Evolutionary conservation across 2,888 invertebrate genomes (phyloP).

Genomic region (Tromatobia lineatoria): DNA sequence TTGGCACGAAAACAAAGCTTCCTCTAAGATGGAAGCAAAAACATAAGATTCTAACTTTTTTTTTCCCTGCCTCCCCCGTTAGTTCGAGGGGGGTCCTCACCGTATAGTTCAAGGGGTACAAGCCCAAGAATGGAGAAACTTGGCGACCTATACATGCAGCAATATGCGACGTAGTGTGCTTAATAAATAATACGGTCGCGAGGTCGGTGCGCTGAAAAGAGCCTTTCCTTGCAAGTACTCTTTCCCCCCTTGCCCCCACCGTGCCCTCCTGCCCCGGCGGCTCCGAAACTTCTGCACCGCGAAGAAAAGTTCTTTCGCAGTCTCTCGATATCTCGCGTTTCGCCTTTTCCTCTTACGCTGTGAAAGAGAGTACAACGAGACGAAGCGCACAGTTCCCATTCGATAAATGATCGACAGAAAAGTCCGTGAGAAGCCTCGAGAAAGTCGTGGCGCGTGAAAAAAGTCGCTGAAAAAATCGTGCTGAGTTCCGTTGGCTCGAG

Average conservation of each 20-base stretch:
- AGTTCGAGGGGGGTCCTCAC: background rate
- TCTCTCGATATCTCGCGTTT: slow-evolving; percentile 35
- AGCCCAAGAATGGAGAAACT: slow-evolving; percentile 48
- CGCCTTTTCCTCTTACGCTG: background rate
- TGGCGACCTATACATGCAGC: slow-evolving; percentile 25
- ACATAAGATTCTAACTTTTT: background rate
- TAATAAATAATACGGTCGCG: slow-evolving; percentile 55
- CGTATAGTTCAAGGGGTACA: slow-evolving; percentile 31
- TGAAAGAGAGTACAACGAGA: slow-evolving; percentile 7
- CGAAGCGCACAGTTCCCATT: slow-evolving; percentile 14
- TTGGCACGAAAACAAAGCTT: too few species aligned
- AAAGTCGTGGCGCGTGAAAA: slow-evolving; percentile 17
- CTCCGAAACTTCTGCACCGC: slow-evolving; percentile 45
- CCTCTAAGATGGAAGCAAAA: background rate
- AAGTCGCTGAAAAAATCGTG: background rate
- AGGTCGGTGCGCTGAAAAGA: slow-evolving; percentile 49
- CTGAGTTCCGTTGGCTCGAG: background rate
- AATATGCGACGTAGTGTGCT: slow-evolving; percentile 51
- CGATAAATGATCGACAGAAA: slow-evolving; percentile 45
- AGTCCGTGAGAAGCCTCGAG: background rate
- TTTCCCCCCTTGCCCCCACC: background rate
- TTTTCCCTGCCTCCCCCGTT: background rate
- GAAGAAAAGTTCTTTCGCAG: slow-evolving; percentile 45
- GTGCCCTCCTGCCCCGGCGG: background rate
- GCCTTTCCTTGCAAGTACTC: slow-evolving; percentile 47